These are phyloP conservation scores for Atta cephalotes DNA, from an alignment of 1,140 invertebrate genomes.

Conservation along the genomic window DNA sequence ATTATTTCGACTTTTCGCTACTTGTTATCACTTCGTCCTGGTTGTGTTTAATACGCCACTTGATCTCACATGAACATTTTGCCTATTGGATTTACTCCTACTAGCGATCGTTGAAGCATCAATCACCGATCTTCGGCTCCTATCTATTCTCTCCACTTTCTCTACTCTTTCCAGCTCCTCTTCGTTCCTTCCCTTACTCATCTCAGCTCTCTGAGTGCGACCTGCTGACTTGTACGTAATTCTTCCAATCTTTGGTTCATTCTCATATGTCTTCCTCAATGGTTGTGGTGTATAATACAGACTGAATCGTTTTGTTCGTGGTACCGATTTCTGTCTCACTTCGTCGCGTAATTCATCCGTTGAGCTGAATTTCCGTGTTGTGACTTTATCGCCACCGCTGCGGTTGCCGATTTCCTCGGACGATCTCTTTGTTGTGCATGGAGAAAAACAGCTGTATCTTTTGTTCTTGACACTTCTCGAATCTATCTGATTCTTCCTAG, in stretches of 20 bases:
- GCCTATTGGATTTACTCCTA: constrained; percentile 77
- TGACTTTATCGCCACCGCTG: constrained; percentile 12
- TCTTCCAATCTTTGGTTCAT: constrained; percentile 72
- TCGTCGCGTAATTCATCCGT: constrained; percentile 80
- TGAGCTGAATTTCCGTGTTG: constrained; percentile 77
- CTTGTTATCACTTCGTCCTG: constrained; percentile 72
- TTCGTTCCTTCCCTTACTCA: constrained; percentile 48
- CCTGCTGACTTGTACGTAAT: constrained; percentile 59
- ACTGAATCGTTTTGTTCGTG: constrained; percentile 78
- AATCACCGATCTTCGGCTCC: constrained; percentile 73
- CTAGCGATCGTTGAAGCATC: constrained; percentile 71
- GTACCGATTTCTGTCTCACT: constrained; percentile 62
- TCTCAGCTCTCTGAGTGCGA: constrained; percentile 28
- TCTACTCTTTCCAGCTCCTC: constrained; percentile 52
- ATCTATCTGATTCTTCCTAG: constrained; percentile 33
- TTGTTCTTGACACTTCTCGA: constrained; percentile 64
- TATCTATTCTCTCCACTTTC: constrained; percentile 31
- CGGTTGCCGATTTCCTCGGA: constrained; percentile 46
- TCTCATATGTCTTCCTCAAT: constrained; percentile 79
- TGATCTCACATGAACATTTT: constrained; percentile 72
- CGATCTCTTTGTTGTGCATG: constrained; percentile 66
- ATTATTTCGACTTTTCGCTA: not conserved
- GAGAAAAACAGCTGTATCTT: constrained; percentile 75
- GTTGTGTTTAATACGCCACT: constrained; percentile 58
- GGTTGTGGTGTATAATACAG: constrained; percentile 82